Conservation (phyloP, 2,888 invertebrate genomes). For the Gymnocheta viridis region DNA sequence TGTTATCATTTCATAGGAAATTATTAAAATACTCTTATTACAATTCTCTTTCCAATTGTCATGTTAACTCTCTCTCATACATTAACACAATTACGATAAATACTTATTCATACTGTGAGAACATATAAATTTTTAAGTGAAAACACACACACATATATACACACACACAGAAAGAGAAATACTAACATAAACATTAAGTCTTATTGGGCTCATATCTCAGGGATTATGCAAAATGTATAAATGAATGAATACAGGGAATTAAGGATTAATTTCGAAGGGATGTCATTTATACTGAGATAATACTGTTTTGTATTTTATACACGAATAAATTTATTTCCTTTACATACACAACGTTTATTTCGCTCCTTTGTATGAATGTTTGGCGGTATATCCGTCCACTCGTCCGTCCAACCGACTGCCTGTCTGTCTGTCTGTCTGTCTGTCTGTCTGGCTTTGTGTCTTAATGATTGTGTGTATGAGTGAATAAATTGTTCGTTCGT, state of each 20-base stretch:
- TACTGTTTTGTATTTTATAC: slow-evolving; percentile 78
- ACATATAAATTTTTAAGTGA: background rate
- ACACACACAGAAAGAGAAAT: slow-evolving; percentile 31
- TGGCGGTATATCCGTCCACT: background rate
- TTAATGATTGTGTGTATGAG: slow-evolving; percentile 62
- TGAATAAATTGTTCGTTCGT: slow-evolving; percentile 35
- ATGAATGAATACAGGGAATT: slow-evolving; percentile 76
- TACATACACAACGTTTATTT: slow-evolving; percentile 26
- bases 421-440: slow-evolving; percentile 2
- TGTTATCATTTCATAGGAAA: slow-evolving; percentile 26
- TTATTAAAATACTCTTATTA: background rate
- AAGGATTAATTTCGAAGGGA: slow-evolving; percentile 82
- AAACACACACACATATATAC: background rate
- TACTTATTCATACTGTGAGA: background rate
- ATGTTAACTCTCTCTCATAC: background rate
- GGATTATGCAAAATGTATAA: slow-evolving; percentile 82
- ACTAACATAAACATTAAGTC: slow-evolving; percentile 62
- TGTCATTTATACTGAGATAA: slow-evolving; percentile 82
- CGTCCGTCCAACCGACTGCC: background rate
- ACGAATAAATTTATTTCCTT: slow-evolving; percentile 73
- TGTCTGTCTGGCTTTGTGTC: slow-evolving; percentile 27
- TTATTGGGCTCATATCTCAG: slow-evolving; percentile 76
- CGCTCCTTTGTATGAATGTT: slow-evolving; percentile 15
- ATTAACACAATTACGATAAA: slow-evolving; percentile 29
- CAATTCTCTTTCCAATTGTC: slow-evolving; percentile 12